Conservation (phyloP, 2,888 invertebrate species). For the Drosophila mayaguana region DNA sequence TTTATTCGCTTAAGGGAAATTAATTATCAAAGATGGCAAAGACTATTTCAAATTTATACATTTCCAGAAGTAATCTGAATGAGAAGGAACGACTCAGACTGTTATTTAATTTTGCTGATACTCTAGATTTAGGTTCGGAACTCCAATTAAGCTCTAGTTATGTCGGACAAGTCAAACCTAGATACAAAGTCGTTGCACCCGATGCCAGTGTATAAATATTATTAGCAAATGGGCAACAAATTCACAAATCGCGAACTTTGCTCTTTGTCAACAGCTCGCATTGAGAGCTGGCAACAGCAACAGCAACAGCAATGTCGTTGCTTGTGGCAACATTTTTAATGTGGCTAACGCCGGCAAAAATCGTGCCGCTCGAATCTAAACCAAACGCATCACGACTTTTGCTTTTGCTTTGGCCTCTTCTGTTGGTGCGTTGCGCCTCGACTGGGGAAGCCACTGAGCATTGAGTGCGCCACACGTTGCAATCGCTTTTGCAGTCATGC, state of each 20-base stretch:
- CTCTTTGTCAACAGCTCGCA: conserved; percentile 60
- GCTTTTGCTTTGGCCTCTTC: conserved; percentile 36
- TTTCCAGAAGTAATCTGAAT: not conserved
- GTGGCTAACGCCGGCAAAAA: conserved; percentile 64
- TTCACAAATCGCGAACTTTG: conserved; percentile 55
- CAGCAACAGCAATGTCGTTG: conserved; percentile 25
- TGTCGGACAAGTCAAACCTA: conserved; percentile 8
- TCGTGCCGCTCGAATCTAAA: conserved; percentile 82
- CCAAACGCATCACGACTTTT: conserved; percentile 82
- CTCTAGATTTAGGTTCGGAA: not conserved
- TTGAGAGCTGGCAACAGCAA: conserved; percentile 27
- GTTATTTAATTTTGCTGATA: not conserved
- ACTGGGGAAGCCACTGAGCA: conserved; percentile 73
- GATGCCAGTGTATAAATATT: conserved; percentile 43
- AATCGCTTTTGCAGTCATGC: conserved; percentile 54
- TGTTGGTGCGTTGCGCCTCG: conserved; percentile 54
- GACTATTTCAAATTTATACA: too few species aligned
- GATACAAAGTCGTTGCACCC: not conserved
- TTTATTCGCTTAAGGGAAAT: too few species aligned
- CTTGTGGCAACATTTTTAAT: conserved; percentile 63
- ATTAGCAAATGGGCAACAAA: conserved; percentile 56
- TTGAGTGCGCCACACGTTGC: conserved; percentile 79
- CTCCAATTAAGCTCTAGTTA: not conserved
- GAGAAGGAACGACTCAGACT: not conserved
- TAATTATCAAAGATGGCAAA: too few species aligned